Base-by-base conservation (phyloP, 2,888 invertebrate genomes). In the Flabesymbios commensalis region DNA sequence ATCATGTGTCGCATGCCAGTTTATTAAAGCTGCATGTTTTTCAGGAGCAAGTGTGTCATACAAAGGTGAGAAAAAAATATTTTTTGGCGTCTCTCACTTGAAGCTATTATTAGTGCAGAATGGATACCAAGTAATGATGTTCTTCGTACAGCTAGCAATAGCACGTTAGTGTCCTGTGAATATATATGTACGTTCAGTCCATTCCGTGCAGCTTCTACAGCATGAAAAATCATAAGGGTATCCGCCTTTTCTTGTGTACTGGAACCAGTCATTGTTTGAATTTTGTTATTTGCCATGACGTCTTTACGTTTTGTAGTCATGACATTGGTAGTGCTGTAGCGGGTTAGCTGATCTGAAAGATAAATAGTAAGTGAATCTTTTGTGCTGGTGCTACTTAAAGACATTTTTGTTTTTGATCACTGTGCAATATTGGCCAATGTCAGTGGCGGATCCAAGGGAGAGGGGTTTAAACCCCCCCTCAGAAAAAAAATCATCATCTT, bases 351-450 rank as follows among this genome's bases (percentile, higher is more conserved):
- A 19, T 53, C 19, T 17, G 53, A n/a, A n/a, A 54, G 2, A 42
- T 54, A 54, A 17, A 54, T 24, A 29, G 56, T 56, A 17, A 56
- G 31, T 10, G 56, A 56, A 47, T 56, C 56, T 31, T 56, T 61
- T 60, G 53, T 61, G 33, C 19, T 42, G 29, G 19, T 48, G 57
- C 39, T 57, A 28, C 48, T 29, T n/a, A 55, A 51, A 52, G 52
- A 57, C 24, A 26, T 52, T 22, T 52, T 52, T 57, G 49, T 52
- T 51, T 52, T 36, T 57, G 57, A 57, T 57, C 39, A 33, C n/a
- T 24, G 51, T 52, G 33, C 39, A 51, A n/a, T 57, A 36, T 57
- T 55, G 45, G 28, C 47, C 29, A n/a, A 57, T n/a, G n/a, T n/a
- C n/a, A n/a, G n/a, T n/a, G n/a, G n/a, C n/a, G n/a, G n/a, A n/a